A percentile compares a stretch with the other conserved stretches of the same genome.
Conservation (phyloP, 2,113 vertebrate species). For the Monopterus albus region DNA sequence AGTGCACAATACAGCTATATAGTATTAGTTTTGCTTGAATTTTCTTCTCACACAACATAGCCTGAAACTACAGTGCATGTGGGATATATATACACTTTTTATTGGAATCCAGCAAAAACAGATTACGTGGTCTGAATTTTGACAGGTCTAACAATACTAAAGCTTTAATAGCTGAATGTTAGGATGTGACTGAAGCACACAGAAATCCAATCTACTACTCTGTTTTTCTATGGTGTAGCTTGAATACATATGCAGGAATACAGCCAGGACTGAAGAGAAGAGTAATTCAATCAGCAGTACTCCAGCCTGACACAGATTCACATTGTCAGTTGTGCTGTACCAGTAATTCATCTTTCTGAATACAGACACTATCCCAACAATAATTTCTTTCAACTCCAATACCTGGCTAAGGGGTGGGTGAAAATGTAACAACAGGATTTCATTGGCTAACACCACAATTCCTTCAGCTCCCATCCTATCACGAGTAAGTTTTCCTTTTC, state of each 20-base stretch:
- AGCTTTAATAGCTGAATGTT: slow-evolving; percentile 48
- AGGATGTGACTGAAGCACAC: slow-evolving; percentile 44
- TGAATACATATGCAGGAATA: slow-evolving; percentile 63
- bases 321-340: slow-evolving; percentile 77
- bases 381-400: slow-evolving; percentile 73
- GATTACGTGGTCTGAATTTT: slow-evolving; percentile 24
- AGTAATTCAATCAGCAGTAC: slow-evolving; percentile 78
- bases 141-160: slow-evolving; percentile 35
- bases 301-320: slow-evolving; percentile 77
- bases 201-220: slow-evolving; percentile 54
- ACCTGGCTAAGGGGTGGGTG: slow-evolving; percentile 67
- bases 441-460: slow-evolving; percentile 60
- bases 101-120: slow-evolving; percentile 32
- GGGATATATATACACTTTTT: background rate
- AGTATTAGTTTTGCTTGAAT: background rate
- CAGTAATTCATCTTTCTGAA: slow-evolving; percentile 78
- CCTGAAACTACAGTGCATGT: slow-evolving; percentile 1
- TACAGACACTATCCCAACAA: slow-evolving; percentile 78
- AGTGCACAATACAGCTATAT: background rate
- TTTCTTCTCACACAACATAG: background rate
- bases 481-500: slow-evolving; percentile 29
- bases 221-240: slow-evolving; percentile 42
- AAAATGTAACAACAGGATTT: slow-evolving; percentile 72
- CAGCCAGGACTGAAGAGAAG: slow-evolving; percentile 55
- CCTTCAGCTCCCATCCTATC: slow-evolving; percentile 50